A percentile compares a stretch with the other conserved stretches of the same genome.
Evolutionary conservation across 2,113 vertebrate species (phyloP).

Genomic region (Heterotis niloticus): DNA sequence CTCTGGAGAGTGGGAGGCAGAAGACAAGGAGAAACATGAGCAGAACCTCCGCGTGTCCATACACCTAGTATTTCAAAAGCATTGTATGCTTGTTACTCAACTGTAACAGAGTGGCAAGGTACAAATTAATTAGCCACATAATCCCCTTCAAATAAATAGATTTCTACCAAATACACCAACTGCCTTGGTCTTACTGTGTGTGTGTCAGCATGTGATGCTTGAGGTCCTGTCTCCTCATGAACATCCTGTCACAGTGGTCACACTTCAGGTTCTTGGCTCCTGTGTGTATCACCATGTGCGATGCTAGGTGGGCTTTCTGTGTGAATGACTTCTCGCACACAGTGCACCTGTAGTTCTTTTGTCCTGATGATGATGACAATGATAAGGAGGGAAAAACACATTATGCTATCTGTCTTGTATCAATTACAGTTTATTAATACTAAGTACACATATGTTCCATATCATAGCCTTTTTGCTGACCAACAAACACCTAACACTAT

Average conservation of each 20-base stretch:
- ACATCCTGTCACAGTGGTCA: conserved; percentile 89
- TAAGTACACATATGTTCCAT: neutral
- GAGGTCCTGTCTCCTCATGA: conserved; percentile 92
- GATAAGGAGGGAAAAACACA: neutral
- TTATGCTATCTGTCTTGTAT: neutral
- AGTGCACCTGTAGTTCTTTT: conserved; percentile 91
- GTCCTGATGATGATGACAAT: conserved; percentile 69
- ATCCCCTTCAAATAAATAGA: too few relatives aligned
- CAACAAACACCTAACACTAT: neutral
- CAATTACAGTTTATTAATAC: too few relatives aligned
- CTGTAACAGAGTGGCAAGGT: too few relatives aligned
- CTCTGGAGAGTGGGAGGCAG: conserved; percentile 57
- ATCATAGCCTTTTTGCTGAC: neutral
- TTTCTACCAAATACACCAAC: neutral
- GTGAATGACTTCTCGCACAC: conserved; percentile 92
- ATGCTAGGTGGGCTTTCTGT: conserved; percentile 92
- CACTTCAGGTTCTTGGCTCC: conserved; percentile 93
- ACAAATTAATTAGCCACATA: too few relatives aligned
- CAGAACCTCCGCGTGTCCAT: neutral
- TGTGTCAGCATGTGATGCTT: conserved; percentile 93
- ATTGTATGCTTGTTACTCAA: too few relatives aligned
- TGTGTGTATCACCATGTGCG: conserved; percentile 94
- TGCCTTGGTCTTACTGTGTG: conserved; percentile 73
- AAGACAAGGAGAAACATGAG: neutral
- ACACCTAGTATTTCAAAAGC: neutral